Evolutionary conservation across 2,888 invertebrate species (phyloP), one percentile per base, ranked within the genome.

Genomic region (Lepidocyrtinus sp.): DNA sequence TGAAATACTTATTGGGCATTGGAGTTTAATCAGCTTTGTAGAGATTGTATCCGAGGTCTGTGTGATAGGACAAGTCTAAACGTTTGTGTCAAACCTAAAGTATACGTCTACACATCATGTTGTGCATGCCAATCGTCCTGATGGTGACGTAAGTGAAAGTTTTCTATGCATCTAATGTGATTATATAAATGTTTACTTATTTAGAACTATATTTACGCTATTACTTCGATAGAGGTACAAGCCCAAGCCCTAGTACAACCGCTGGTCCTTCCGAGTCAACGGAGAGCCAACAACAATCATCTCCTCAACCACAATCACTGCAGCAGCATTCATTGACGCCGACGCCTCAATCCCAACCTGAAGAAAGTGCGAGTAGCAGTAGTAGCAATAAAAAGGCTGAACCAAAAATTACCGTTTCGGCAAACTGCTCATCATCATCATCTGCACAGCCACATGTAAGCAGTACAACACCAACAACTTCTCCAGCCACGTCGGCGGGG

Each of bases 141-240:
- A 79, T 79, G 79, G 79, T 79, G 73, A 79, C 79, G 79, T 79
- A 74, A 73, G 78, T 78, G 73, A 73, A 72, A 76, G 68, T 27
- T 5, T 19, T 15, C 12, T 7, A 7, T 50, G 21, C 27, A 17
- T 3, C 21, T 21, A 65, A 26, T 5, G 5, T 65, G 7, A 15
- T 50, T 67, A 36, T n/a, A n/a, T n/a, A n/a, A n/a, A n/a, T n/a
- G n/a, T n/a, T n/a, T n/a, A n/a, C n/a, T n/a, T n/a, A n/a, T n/a
- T n/a, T n/a, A n/a, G n/a, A n/a, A n/a, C n/a, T n/a, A n/a, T n/a
- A n/a, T n/a, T n/a, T n/a, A n/a, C n/a, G n/a, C n/a, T n/a, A n/a
- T n/a, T n/a, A n/a, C n/a, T 19, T 1, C 55, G 61, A 36, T 17
- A 63, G 73, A n/a, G 79, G 79, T 36, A 50, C 79, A 12, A 74